Conservation (phyloP, 2,888 invertebrate species). For the Drosophila algonquin region DNA sequence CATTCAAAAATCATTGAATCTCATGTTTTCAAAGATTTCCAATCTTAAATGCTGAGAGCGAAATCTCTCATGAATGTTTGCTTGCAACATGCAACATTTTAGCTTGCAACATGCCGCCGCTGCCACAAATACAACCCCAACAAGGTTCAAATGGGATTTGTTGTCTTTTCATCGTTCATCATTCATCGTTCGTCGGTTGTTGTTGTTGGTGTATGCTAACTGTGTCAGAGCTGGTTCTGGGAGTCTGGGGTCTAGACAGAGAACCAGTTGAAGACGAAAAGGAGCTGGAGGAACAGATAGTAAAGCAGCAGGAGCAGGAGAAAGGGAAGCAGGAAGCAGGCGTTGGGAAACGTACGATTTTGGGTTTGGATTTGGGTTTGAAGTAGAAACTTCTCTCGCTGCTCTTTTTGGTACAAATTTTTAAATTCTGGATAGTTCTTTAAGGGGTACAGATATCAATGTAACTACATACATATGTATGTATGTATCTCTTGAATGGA, state of each 20-base stretch:
- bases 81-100: neutral
- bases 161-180: constrained; percentile 20
- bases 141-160: constrained; percentile 18
- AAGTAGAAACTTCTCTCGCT: no score
- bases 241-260: neutral
- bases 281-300: neutral
- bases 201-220: constrained; percentile 23
- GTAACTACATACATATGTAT: no score
- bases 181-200: neutral
- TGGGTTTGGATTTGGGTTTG: no score
- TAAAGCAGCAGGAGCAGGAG: neutral
- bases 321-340: neutral
- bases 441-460: no score
- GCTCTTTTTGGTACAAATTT: no score
- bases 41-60: neutral
- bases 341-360: neutral
- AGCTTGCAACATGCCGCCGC: constrained; percentile 7
- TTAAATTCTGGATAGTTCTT: no score
- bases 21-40: no score
- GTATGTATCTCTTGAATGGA: no score
- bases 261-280: neutral
- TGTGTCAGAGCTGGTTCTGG: constrained; percentile 46
- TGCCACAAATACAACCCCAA: constrained; percentile 13
- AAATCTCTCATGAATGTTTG: neutral
- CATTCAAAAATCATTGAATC: no score